Evolutionary conservation across 2,113 vertebrate species (phyloP), one percentile per base, ranked within the genome.

Genomic region (Chaenogobius annularis): DNA sequence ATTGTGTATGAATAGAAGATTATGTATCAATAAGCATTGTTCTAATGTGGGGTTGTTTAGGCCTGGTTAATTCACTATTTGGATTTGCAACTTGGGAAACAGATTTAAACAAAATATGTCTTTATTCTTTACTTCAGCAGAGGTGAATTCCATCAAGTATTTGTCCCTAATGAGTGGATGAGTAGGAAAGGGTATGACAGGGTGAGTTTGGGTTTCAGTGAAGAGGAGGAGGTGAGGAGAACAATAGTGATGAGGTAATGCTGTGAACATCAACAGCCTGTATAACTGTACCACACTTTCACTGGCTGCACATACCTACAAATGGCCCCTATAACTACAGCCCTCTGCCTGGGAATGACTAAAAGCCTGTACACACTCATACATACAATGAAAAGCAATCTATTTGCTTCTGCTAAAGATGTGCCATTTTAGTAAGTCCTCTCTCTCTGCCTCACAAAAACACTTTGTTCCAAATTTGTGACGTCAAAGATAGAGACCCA

Each of bases 181-280:
- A 40, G 37, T 40, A 7, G 84, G 73, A 66, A 72, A 73, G 64
- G 59, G 43, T 62, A 43, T 92, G 89, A 91, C 90, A 90, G 82
- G 84, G 40, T 61, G 70, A 88, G 77, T 80, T 90, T 87, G 43
- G 81, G 85, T 93, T 92, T 89, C 91, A 83, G 79, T 56, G 65
- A 35, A 23, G 40, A 74, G 47, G 74, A 58, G 66, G 79, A 35
- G 54, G 72, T 70, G 23, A 46, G 65, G 72, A 76, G 66, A 50
- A 75, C 35, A 83, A 35, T 35, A 52, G 69, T 66, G 78, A 73
- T 64, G 19, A 69, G 26, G 59, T 74, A 77, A 84, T 79, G 83
- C 77, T 72, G 66, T 20, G 35, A 63, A 63, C 17, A 19, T 4
- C 19, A 19, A 63, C 10, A 19, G 55, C 20, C 20, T 14, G 7